A percentile compares a stretch with the other conserved stretches of the same genome.
These are phyloP conservation scores for Trichoplusia ni DNA, from an alignment of 1,140 invertebrate genomes.

Conservation along the genomic window DNA sequence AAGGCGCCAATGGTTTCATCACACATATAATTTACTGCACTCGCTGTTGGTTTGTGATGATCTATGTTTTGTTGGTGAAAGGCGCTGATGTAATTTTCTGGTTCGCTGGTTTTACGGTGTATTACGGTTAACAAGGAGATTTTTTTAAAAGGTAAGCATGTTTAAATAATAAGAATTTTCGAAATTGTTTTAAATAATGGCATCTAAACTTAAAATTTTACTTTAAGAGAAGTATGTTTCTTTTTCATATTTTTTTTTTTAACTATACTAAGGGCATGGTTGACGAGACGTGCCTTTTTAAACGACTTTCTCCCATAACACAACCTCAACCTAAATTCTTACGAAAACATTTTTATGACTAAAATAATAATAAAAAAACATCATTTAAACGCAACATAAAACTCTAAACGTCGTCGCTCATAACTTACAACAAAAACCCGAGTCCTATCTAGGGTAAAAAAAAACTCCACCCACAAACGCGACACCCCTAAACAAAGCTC, in stretches of 20 bases:
- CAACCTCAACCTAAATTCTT: too few relatives aligned
- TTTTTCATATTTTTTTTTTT: too few relatives aligned
- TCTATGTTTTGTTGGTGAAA: slow-evolving; percentile 16
- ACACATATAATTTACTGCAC: slow-evolving; percentile 53
- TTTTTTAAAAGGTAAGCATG: slow-evolving; percentile 20
- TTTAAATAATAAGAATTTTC: slow-evolving; percentile 3
- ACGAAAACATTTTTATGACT: too few relatives aligned
- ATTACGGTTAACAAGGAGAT: slow-evolving; percentile 30
- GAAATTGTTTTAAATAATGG: too few relatives aligned
- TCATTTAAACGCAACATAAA: too few relatives aligned
- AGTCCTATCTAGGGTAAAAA: neutral
- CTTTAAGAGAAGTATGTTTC: too few relatives aligned
- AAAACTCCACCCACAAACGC: neutral
- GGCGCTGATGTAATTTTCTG: slow-evolving; percentile 28
- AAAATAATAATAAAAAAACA: too few relatives aligned
- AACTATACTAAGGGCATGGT: too few relatives aligned
- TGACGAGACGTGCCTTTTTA: too few relatives aligned
- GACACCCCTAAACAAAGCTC: neutral
- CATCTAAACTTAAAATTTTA: too few relatives aligned
- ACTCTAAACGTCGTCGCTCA: too few relatives aligned
- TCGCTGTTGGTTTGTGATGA: slow-evolving; percentile 22
- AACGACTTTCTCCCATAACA: too few relatives aligned
- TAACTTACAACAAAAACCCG: neutral
- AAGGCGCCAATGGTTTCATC: slow-evolving; percentile 69
- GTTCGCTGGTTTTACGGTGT: neutral